Evolutionary conservation across 2,797 vertebrate genomes (phyloP).

Genomic region (Sphenodon punctatus): DNA sequence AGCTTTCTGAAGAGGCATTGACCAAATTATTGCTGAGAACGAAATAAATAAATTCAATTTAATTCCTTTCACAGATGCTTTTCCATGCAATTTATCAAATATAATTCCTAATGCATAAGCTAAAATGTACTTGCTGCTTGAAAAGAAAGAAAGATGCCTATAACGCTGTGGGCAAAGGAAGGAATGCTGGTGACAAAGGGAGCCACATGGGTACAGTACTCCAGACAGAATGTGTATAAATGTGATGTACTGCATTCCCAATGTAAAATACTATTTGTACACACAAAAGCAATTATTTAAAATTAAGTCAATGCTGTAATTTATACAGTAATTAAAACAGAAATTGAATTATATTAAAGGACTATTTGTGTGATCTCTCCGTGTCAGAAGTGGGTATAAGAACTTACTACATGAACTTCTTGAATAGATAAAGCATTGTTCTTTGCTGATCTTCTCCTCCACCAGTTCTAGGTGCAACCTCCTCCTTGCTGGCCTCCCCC

Average conservation of each 20-base stretch:
- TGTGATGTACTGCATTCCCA: not conserved
- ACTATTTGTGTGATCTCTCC: not conserved
- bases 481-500: too few relatives aligned
- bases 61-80: not conserved
- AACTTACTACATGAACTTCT: not conserved
- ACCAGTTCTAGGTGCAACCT: too few relatives aligned
- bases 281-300: constrained; percentile 2
- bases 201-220: not conserved
- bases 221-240: not conserved
- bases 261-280: not conserved
- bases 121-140: not conserved
- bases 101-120: not conserved
- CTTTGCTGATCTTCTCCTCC: not conserved
- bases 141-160: accelerated
- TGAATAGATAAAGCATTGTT: not conserved
- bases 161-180: not conserved
- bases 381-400: not conserved
- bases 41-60: constrained; percentile 1
- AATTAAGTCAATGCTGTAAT: not conserved
- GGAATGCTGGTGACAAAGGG: not conserved
- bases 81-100: constrained; percentile 5
- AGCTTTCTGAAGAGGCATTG: constrained; percentile 26
- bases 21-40: constrained; percentile 8
- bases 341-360: not conserved
- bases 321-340: not conserved